A percentile compares a stretch with the other conserved stretches of the same genome.
Conservation (phyloP, 2,797 vertebrate species). For the Enteromius trimaculatus region DNA sequence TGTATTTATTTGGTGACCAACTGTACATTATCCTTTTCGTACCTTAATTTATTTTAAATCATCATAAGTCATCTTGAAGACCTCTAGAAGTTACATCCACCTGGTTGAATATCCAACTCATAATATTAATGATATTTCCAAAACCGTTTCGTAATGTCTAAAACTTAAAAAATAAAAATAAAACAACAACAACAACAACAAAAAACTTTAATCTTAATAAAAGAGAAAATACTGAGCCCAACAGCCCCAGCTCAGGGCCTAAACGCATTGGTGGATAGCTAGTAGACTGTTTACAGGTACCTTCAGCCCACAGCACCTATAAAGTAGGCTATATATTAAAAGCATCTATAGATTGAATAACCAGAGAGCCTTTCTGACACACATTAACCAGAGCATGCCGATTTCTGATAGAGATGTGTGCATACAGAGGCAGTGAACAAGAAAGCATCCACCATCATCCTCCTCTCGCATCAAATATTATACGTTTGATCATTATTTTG, state of each 20-base stretch:
- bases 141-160: not conserved
- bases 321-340: conserved; percentile 18
- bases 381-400: conserved; percentile 22
- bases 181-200: too few species aligned
- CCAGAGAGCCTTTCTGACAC: conserved; percentile 15
- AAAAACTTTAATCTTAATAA: not conserved
- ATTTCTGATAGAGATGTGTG: not conserved
- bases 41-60: not conserved
- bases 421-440: conserved; percentile 1
- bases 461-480: not conserved
- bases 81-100: not conserved
- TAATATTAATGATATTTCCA: not conserved
- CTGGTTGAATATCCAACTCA: not conserved
- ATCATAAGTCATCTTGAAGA: not conserved
- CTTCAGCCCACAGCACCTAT: conserved; percentile 10
- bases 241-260: conserved; percentile 20
- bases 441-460: conserved; percentile 7
- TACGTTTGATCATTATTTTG: conserved; percentile 16
- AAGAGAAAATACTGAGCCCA: not conserved
- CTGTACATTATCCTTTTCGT: not conserved
- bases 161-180: not conserved
- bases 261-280: conserved; percentile 8
- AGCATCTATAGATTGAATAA: not conserved
- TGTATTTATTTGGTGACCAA: not conserved
- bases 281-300: conserved; percentile 37